Evolutionary conservation across 2,888 invertebrate species (phyloP).

Genomic region (Sminthurides aquaticus): DNA sequence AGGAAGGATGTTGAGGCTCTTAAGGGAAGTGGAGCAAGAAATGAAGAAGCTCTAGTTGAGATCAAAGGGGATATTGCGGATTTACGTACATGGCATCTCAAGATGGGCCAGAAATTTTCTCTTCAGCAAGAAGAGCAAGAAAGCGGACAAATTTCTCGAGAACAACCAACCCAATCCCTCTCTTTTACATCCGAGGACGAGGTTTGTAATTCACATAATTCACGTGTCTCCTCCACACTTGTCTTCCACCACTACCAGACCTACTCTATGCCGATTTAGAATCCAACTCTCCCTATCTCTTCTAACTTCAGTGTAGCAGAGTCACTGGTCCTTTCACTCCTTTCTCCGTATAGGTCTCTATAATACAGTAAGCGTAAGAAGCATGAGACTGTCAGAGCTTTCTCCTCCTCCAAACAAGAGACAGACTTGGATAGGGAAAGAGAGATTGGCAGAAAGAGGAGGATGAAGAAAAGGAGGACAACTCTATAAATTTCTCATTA

Average conservation of each 20-base stretch:
- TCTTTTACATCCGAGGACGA: neutral
- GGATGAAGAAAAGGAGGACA: neutral
- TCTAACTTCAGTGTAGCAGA: too few relatives aligned
- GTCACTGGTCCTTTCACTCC: too few relatives aligned
- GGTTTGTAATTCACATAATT: neutral
- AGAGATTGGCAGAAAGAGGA: neutral
- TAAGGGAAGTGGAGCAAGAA: conserved; percentile 24
- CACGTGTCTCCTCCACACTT: neutral
- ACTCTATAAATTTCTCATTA: neutral
- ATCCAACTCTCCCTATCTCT: too few relatives aligned
- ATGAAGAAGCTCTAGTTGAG: conserved; percentile 31
- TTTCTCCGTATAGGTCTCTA: too few relatives aligned
- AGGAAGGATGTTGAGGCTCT: conserved; percentile 30
- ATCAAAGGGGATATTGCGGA: conserved; percentile 32
- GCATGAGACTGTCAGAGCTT: too few relatives aligned
- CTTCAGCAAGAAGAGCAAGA: conserved; percentile 10
- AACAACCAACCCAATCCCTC: neutral
- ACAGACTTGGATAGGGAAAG: neutral
- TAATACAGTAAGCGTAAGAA: too few relatives aligned
- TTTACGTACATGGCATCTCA: conserved; percentile 36
- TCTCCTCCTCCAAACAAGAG: neutral
- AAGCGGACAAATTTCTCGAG: neutral
- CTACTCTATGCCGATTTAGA: too few relatives aligned
- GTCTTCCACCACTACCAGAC: neutral
- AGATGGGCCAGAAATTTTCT: conserved; percentile 37